Evolutionary conservation across 2,888 invertebrate species (phyloP).

Genomic region (Tricholauxania praeusta): DNA sequence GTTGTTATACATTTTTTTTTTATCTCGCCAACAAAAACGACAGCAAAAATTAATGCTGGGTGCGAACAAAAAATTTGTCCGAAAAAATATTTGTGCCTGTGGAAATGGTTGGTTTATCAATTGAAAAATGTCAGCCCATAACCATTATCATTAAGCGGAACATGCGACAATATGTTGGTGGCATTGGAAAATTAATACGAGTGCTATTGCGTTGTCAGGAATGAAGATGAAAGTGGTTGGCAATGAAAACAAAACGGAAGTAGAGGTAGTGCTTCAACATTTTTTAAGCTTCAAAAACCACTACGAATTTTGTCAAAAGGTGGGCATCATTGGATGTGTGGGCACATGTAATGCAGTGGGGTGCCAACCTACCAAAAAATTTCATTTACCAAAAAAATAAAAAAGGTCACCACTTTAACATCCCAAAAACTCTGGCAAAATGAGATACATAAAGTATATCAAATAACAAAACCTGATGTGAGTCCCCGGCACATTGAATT

Average conservation of each 20-base stretch:
- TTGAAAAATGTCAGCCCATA: constrained; percentile 61
- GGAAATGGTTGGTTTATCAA: constrained; percentile 23
- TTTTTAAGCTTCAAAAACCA: too few species aligned
- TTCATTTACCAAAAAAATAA: too few species aligned
- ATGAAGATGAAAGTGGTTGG: constrained; percentile 11
- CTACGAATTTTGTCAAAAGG: too few species aligned
- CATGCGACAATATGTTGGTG: constrained; percentile 42
- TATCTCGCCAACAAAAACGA: constrained; percentile 22
- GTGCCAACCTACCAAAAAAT: too few species aligned
- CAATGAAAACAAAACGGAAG: constrained; percentile 5
- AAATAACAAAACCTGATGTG: too few species aligned
- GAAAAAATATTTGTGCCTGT: constrained; percentile 23
- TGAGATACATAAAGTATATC: too few species aligned
- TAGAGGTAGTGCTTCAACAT: too few species aligned
- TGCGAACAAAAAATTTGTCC: constrained; percentile 1
- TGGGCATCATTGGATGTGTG: too few species aligned
- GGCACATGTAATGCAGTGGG: too few species aligned
- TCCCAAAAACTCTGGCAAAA: too few species aligned
- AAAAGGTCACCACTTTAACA: too few species aligned
- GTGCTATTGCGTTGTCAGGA: not conserved
- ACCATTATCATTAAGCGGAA: constrained; percentile 61
- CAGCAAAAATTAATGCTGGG: constrained; percentile 1
- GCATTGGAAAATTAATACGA: constrained; percentile 35
- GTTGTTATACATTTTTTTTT: constrained; percentile 36
- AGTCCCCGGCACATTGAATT: too few species aligned